phyloP scores from a whole-genome alignment of 2,888 invertebrate genomes.

The Creontiades dilutus region DNA sequence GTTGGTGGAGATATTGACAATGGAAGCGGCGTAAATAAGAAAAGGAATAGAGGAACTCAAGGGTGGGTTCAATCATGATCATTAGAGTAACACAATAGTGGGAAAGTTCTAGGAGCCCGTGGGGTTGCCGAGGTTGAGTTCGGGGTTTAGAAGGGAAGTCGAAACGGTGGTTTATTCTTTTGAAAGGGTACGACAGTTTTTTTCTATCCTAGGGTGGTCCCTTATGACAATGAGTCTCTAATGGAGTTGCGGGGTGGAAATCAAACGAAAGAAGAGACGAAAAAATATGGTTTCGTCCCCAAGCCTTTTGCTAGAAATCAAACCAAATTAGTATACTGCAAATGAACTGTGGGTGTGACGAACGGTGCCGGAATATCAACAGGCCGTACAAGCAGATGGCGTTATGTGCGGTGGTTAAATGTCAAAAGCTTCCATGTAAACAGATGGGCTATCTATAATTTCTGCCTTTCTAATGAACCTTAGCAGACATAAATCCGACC shows the following conservation, averaged over 20 bases:
- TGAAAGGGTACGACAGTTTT: background rate
- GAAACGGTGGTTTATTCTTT: conserved; percentile 46
- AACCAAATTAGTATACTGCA: background rate
- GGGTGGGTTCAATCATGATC: conserved; percentile 60
- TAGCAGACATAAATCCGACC: conserved; percentile 6
- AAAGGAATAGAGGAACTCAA: conserved; percentile 22
- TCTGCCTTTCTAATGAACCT: conserved; percentile 34
- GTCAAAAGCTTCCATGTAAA: background rate
- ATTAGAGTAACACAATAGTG: conserved; percentile 53
- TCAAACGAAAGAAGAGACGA: conserved; percentile 52
- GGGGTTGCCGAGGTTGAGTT: too few relatives aligned
- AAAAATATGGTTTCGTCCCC: background rate
- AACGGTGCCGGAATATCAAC: background rate
- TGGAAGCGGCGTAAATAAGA: conserved; percentile 40
- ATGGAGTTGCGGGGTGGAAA: conserved; percentile 52
- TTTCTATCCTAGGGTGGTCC: background rate
- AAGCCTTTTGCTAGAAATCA: background rate
- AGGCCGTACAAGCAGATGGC: background rate
- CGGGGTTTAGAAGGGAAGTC: conserved; percentile 20
- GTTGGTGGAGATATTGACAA: conserved; percentile 43
- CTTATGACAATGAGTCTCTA: conserved; percentile 61
- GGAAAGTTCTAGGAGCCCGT: background rate
- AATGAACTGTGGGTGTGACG: background rate
- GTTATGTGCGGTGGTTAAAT: conserved; percentile 1
- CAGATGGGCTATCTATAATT: conserved; percentile 32